Percentiles rank a stretch among this genome's conserved stretches.
phyloP scores from a whole-genome alignment of 2,797 vertebrate species.

The Pseudomugil tenellus region DNA sequence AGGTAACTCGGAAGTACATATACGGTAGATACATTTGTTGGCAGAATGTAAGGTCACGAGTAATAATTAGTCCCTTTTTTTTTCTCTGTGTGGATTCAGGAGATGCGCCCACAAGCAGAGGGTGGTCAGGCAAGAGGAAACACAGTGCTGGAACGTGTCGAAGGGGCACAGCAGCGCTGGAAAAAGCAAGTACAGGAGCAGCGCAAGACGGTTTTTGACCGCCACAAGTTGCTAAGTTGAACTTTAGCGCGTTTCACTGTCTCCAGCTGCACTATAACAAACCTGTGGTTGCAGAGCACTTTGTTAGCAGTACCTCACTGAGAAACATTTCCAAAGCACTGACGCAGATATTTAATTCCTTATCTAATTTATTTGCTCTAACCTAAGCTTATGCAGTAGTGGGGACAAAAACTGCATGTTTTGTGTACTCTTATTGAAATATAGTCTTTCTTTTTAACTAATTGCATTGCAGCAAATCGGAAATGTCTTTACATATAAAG shows the following conservation, averaged over 20 bases:
- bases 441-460: conserved; percentile 29
- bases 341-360: not conserved
- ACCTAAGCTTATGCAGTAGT: conserved; percentile 8
- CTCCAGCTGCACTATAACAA: conserved; percentile 46
- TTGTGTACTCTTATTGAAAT: conserved; percentile 2
- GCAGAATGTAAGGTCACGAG: not conserved
- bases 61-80: not conserved
- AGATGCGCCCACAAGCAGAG: conserved; percentile 76
- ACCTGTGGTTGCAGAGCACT: conserved; percentile 10
- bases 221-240: conserved; percentile 97
- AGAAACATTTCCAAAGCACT: conserved; percentile 21
- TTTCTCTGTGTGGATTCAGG: conserved; percentile 76
- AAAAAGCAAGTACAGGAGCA: conserved; percentile 97
- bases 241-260: conserved; percentile 26
- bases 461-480: conserved; percentile 28
- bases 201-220: conserved; percentile 94
- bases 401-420: conserved; percentile 12
- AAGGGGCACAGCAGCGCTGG: conserved; percentile 96
- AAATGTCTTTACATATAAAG: conserved; percentile 21
- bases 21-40: not conserved
- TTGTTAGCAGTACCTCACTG: conserved; percentile 9
- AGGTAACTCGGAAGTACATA: conserved; percentile 78
- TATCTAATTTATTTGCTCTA: conserved; percentile 13
- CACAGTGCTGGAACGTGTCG: conserved; percentile 92
- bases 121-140: conserved; percentile 79